These are phyloP conservation scores for Eulemur coronatus DNA, from an alignment of 2,797 vertebrate species.

Conservation along the genomic window DNA sequence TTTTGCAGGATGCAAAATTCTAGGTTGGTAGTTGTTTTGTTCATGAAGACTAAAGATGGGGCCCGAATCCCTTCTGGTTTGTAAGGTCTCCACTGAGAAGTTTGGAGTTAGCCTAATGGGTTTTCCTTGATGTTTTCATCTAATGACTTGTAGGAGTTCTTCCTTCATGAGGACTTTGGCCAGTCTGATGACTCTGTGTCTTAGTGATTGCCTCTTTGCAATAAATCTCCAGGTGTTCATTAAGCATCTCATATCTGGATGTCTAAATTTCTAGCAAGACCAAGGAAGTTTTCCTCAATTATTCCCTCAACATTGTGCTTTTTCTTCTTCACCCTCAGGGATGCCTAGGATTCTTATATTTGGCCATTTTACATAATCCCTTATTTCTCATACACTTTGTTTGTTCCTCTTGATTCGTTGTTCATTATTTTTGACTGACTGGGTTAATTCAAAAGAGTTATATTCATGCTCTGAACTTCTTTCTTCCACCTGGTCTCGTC, in stretches of 20 bases:
- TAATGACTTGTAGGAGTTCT: neutral
- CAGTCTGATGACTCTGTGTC: neutral
- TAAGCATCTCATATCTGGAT: neutral
- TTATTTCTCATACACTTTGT: neutral
- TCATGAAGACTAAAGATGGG: too few species aligned
- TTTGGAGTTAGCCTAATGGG: neutral
- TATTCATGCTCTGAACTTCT: neutral
- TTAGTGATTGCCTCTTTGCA: neutral
- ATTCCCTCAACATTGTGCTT: neutral
- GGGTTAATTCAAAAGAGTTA: neutral
- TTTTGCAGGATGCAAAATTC: too few species aligned
- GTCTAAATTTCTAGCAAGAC: neutral
- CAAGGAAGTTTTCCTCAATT: neutral
- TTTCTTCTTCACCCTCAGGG: neutral
- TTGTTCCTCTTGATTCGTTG: neutral
- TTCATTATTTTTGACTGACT: neutral
- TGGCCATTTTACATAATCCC: neutral
- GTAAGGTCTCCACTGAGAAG: neutral
- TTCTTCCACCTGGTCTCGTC: neutral
- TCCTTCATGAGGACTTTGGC: neutral
- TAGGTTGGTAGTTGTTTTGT: too few species aligned
- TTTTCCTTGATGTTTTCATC: neutral
- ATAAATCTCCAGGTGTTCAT: neutral
- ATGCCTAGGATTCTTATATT: neutral
- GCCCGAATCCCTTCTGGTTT: too few species aligned